Base-by-base conservation (phyloP, 2,113 vertebrate species). In the Etheostoma cragini region DNA sequence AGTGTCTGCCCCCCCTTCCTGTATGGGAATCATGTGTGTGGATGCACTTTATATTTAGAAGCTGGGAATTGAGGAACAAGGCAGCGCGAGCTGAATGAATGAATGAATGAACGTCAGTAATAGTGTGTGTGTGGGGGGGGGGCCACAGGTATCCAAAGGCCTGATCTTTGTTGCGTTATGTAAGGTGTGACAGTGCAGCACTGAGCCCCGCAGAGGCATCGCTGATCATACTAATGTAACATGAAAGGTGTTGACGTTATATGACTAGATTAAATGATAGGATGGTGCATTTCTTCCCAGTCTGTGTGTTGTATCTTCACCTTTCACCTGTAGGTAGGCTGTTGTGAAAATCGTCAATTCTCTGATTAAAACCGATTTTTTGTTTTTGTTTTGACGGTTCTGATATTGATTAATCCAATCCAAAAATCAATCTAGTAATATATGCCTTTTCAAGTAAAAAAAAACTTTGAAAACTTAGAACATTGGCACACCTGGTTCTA, bases 41-140 rank as follows among this genome's bases (percentile, higher is more conserved):
- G 24, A 69, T 49, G 19, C 35, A 24, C 38, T 56, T 61, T 49
- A 63, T 45, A 45, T 66, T 78, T 83, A 49, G 46, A 78, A 52
- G 8, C 69, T n/a, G 16, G 45, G 1, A 35, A 80, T 76, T 60
- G 73, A 82, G 74, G 71, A 86, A 82, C 22, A 52, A 33, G 60
- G 75, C 47, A 67, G 14, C 56, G 24, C 8, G 47, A 52, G 21
- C 24, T 58, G 52, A 60, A 26, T 53, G 67, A 46, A 24, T 53
- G 67, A 46, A 24, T 42, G 26, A 22, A 30, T 42, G 26, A 22
- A 16, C 64, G 21, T 62, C 50, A 82, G 54, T 46, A 42, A 63
- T 16, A 63, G 60, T 22, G 45, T 60, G 35, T 75, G 11, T 81
- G 71, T 53, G n/a, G 60, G 38, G 42, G 7, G 65, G 53, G 73